phyloP scores from a whole-genome alignment of 2,797 vertebrate genomes.

The Delichon dasypus region DNA sequence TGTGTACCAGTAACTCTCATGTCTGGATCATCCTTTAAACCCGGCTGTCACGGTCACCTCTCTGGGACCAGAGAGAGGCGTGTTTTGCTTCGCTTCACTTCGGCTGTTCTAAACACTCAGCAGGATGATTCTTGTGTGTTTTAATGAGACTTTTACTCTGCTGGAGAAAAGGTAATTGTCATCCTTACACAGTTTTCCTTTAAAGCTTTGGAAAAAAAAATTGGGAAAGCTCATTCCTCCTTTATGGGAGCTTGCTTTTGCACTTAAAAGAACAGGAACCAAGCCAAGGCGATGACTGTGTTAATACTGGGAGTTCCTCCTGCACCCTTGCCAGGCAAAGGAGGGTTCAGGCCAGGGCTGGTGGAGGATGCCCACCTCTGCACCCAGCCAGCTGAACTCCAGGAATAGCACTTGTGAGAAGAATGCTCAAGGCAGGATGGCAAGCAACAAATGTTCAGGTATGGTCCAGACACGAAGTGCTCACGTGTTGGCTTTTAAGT shows the following conservation, averaged over 20 bases:
- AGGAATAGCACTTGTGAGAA: constrained; percentile 74
- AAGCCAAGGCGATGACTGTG: background rate
- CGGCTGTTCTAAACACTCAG: background rate
- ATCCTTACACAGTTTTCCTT: constrained; percentile 28
- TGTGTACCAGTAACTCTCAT: constrained; percentile 29
- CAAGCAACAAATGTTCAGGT: constrained; percentile 48
- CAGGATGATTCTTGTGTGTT: constrained; percentile 16
- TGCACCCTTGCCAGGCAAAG: background rate
- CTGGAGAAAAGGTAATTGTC: constrained; percentile 51
- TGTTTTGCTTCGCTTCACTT: background rate
- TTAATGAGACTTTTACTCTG: constrained; percentile 28
- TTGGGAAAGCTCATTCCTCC: constrained; percentile 16
- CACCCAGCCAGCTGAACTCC: constrained; percentile 47
- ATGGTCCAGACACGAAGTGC: constrained; percentile 62
- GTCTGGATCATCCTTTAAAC: constrained; percentile 66
- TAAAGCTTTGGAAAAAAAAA: constrained; percentile 42
- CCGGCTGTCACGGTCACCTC: background rate
- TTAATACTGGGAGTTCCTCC: background rate
- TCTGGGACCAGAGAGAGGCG: background rate
- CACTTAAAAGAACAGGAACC: constrained; percentile 10
- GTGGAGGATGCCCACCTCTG: constrained; percentile 4
- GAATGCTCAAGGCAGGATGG: constrained; percentile 70
- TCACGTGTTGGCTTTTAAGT: constrained; percentile 40
- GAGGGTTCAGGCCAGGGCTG: background rate
- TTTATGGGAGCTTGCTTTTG: background rate